phyloP scores from a whole-genome alignment of 2,797 vertebrate genomes.

The Galago senegalensis region DNA sequence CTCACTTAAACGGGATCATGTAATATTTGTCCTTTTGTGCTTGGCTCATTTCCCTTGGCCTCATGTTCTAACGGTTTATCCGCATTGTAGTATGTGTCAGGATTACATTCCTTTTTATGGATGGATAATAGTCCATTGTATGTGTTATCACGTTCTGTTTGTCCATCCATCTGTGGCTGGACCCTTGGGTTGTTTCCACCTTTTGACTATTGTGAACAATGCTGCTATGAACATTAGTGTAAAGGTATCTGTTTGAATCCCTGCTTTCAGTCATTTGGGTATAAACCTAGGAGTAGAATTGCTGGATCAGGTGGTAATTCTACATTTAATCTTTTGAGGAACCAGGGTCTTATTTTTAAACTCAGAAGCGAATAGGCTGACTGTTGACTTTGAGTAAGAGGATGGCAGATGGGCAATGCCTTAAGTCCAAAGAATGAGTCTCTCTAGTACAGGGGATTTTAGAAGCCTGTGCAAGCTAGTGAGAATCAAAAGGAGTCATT shows the following conservation, averaged over 20 bases:
- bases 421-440: neutral
- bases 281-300: neutral
- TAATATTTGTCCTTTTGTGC: neutral
- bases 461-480: neutral
- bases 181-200: neutral
- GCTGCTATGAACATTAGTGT: neutral
- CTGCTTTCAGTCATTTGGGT: neutral
- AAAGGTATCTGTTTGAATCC: neutral
- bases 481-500: neutral
- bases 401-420: neutral
- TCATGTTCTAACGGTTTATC: neutral
- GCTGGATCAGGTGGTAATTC: neutral
- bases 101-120: neutral
- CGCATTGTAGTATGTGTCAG: neutral
- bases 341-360: neutral
- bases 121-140: neutral
- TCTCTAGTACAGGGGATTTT: neutral
- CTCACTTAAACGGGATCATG: neutral
- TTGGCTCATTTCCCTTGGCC: conserved; percentile 9
- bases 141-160: neutral
- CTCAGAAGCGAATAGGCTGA: neutral
- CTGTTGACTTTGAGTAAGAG: neutral
- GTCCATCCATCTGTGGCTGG: neutral
- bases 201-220: neutral
- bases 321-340: conserved; percentile 7